Conservation (phyloP, 2,888 invertebrate genomes). For the Caenorhabditis sinica region DNA sequence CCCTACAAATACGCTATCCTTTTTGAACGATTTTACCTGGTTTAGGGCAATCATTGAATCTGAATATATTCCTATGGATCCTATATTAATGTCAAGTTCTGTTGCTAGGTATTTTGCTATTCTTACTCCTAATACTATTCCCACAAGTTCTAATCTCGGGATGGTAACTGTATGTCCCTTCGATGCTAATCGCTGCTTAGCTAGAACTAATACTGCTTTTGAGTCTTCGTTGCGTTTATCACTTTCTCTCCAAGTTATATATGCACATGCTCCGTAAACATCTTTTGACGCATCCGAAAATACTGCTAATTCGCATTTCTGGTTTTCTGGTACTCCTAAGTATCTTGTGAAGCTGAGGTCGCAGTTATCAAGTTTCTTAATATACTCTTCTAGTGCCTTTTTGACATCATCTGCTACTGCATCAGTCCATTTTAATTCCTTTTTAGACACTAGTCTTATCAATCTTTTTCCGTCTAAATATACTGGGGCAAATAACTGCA, state of each 20-base stretch:
- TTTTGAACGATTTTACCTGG: neutral
- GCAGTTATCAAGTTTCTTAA: neutral
- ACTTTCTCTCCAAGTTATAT: neutral
- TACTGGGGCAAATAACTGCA: slow-evolving; percentile 18
- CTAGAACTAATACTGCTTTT: neutral
- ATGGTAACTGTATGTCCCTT: slow-evolving; percentile 11
- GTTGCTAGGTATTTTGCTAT: neutral
- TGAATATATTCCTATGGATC: neutral
- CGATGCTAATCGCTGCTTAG: slow-evolving; percentile 31
- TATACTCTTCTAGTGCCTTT: neutral
- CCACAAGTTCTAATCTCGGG: slow-evolving; percentile 22
- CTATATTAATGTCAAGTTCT: slow-evolving; percentile 1
- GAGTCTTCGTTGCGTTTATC: slow-evolving; percentile 1
- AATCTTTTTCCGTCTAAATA: too few species aligned
- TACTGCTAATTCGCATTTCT: neutral
- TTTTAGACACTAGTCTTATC: slow-evolving; percentile 6
- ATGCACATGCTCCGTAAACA: slow-evolving; percentile 11
- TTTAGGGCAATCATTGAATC: slow-evolving; percentile 30
- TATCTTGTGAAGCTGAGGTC: neutral
- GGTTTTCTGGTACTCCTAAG: neutral
- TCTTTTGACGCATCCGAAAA: slow-evolving; percentile 40
- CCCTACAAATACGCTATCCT: slow-evolving; percentile 18
- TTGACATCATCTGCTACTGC: slow-evolving; percentile 1
- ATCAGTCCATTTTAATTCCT: neutral
- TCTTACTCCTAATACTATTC: slow-evolving; percentile 9